Evolutionary conservation across 2,888 invertebrate species (phyloP).

Genomic region (Tenthredo amoena): DNA sequence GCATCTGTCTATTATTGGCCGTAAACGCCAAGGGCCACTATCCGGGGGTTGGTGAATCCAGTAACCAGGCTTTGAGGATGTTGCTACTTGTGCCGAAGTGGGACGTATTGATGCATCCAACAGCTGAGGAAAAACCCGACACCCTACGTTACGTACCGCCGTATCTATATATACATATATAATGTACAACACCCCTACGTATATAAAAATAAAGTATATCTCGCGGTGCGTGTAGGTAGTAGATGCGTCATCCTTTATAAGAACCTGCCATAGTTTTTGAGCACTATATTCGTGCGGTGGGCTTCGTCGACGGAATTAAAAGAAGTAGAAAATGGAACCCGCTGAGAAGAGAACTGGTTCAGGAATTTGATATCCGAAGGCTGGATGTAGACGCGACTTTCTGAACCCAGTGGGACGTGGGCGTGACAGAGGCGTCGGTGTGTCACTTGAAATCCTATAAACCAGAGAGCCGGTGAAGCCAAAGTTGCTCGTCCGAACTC

Average conservation of each 20-base stretch:
- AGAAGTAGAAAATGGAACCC: not conserved
- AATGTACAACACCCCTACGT: not conserved
- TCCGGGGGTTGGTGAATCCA: constrained; percentile 51
- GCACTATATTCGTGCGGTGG: constrained; percentile 2
- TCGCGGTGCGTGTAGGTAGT: not conserved
- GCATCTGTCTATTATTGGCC: constrained; percentile 64
- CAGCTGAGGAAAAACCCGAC: constrained; percentile 52
- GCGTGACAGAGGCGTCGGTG: constrained; percentile 45
- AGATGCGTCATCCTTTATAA: not conserved
- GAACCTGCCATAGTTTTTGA: constrained; percentile 19
- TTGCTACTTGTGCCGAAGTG: constrained; percentile 54
- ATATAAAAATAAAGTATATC: not conserved
- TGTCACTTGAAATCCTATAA: constrained; percentile 52
- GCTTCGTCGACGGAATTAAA: constrained; percentile 9
- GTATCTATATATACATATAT: constrained; percentile 1
- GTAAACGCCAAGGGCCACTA: constrained; percentile 54
- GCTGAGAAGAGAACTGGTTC: constrained; percentile 9
- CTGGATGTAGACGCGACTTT: constrained; percentile 31
- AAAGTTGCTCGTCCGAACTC: constrained; percentile 46
- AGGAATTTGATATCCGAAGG: constrained; percentile 39
- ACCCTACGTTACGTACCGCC: constrained; percentile 8
- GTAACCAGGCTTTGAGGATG: constrained; percentile 54
- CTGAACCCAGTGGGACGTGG: constrained; percentile 44
- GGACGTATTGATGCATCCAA: constrained; percentile 47
- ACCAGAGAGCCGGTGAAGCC: constrained; percentile 41